Percentiles rank a stretch among this genome's conserved stretches.
These are phyloP conservation scores for Pocillopora meandrina DNA, from an alignment of 92 coral and sea anemone genomes.

Conservation along the genomic window DNA sequence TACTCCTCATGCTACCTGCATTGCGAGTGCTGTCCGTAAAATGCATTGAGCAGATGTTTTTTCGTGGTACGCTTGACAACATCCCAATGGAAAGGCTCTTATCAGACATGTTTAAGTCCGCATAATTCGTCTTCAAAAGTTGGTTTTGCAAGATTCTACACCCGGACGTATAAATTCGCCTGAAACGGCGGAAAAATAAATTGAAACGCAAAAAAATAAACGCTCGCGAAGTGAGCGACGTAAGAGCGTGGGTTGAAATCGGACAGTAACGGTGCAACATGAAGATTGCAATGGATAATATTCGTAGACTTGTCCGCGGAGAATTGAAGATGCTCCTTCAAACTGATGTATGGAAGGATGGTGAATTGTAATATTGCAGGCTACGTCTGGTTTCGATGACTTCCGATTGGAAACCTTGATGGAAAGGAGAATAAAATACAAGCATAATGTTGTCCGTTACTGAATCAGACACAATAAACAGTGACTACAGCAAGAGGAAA, in stretches of 20 bases:
- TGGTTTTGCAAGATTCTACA: background rate
- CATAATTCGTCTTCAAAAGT: slow-evolving; percentile 8
- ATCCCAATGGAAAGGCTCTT: slow-evolving; percentile 91
- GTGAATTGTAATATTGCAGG: background rate
- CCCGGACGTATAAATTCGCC: background rate
- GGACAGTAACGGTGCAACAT: background rate
- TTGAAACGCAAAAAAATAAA: background rate
- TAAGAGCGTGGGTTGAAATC: background rate
- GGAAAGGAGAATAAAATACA: background rate
- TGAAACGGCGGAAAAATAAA: background rate
- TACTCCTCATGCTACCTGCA: slow-evolving; percentile 80
- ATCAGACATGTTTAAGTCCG: slow-evolving; percentile 89
- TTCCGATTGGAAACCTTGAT: background rate
- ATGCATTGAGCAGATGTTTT: slow-evolving; percentile 89
- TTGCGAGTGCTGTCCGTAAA: slow-evolving; percentile 74
- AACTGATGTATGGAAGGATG: background rate
- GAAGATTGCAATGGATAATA: background rate
- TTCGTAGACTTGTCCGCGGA: background rate
- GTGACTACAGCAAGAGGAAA: background rate
- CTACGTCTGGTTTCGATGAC: background rate
- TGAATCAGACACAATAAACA: background rate
- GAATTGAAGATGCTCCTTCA: background rate
- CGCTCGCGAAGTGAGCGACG: background rate
- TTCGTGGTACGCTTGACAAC: slow-evolving; percentile 85
- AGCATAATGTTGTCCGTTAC: background rate